A percentile compares a stretch with the other conserved stretches of the same genome.
phyloP scores from a whole-genome alignment of 2,888 invertebrate species.

The Eristalis tenax region DNA sequence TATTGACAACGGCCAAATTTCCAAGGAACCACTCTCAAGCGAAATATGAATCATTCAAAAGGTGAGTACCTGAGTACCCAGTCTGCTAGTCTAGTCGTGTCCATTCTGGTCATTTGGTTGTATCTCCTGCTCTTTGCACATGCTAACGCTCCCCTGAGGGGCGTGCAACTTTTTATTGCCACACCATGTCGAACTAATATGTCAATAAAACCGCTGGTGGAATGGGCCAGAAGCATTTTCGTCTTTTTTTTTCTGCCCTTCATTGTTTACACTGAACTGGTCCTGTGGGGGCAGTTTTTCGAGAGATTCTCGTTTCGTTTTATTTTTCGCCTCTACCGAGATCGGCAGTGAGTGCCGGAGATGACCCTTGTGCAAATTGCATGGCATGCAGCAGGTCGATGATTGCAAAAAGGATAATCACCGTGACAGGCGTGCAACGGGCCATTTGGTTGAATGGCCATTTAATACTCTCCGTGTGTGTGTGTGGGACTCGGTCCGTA shows the following conservation, averaged over 20 bases:
- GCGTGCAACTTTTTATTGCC: conserved; percentile 57
- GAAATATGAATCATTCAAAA: conserved; percentile 80
- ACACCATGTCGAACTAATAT: conserved; percentile 56
- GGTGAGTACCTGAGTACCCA: conserved; percentile 77
- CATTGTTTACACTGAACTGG: conserved; percentile 46
- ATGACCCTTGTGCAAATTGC: conserved; percentile 65
- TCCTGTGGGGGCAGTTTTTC: conserved; percentile 54
- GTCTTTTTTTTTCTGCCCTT: not conserved
- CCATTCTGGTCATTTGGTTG: not conserved
- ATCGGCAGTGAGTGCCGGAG: not conserved
- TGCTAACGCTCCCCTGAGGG: not conserved
- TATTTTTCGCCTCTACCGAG: not conserved
- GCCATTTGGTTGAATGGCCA: conserved; percentile 68
- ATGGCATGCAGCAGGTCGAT: conserved; percentile 64
- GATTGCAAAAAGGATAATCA: conserved; percentile 72
- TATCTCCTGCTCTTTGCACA: not conserved
- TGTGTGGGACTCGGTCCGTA: not conserved
- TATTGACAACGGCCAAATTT: conserved; percentile 51
- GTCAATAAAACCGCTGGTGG: conserved; percentile 39
- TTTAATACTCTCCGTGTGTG: conserved; percentile 38
- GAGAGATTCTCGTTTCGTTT: not conserved
- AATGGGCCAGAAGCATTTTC: not conserved
- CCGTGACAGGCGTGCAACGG: conserved; percentile 68
- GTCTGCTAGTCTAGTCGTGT: not conserved
- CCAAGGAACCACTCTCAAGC: conserved; percentile 64